Conservation (phyloP, 2,113 vertebrate species). For the Epinephelus fuscoguttatus region DNA sequence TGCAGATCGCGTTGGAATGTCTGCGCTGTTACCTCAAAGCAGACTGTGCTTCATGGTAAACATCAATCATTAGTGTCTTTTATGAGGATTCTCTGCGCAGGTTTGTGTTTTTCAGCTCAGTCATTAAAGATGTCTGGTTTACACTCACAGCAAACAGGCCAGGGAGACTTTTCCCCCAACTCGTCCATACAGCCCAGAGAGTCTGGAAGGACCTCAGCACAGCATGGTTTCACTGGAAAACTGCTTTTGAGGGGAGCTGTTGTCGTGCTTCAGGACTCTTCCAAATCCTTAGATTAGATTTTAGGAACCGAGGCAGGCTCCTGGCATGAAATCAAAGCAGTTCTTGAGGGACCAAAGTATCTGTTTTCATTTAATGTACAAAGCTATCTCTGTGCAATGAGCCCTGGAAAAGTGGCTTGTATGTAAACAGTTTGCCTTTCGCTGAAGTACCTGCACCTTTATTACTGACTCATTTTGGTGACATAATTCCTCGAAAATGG, state of each 20-base stretch:
- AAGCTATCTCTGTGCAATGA: slow-evolving; percentile 70
- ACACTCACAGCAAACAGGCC: slow-evolving; percentile 47
- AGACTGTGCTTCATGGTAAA: slow-evolving; percentile 60
- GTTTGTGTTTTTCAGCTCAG: slow-evolving; percentile 60
- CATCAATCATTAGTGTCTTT: slow-evolving; percentile 75
- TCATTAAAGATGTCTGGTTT: slow-evolving; percentile 73
- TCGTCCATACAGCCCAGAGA: slow-evolving; percentile 30
- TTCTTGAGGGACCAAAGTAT: slow-evolving; percentile 63
- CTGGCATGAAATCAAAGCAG: slow-evolving; percentile 76
- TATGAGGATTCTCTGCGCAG: slow-evolving; percentile 67
- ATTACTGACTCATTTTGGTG: slow-evolving; percentile 29
- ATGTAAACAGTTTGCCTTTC: slow-evolving; percentile 55
- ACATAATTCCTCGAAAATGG: slow-evolving; percentile 41
- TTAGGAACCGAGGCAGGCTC: slow-evolving; percentile 60
- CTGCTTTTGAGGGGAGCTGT: slow-evolving; percentile 48
- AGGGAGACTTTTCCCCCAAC: slow-evolving; percentile 21
- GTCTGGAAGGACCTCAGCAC: slow-evolving; percentile 28
- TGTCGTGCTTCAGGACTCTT: slow-evolving; percentile 61
- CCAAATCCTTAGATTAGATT: slow-evolving; percentile 73
- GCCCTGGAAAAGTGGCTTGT: slow-evolving; percentile 57
- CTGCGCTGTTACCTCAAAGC: slow-evolving; percentile 55
- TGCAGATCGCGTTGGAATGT: slow-evolving; percentile 64
- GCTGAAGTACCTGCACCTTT: slow-evolving; percentile 58
- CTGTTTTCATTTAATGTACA: slow-evolving; percentile 79
- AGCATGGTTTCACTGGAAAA: slow-evolving; percentile 55